A percentile compares a stretch with the other conserved stretches of the same genome.
Conservation (phyloP, 2,797 vertebrate genomes). For the Xenops minutus region DNA sequence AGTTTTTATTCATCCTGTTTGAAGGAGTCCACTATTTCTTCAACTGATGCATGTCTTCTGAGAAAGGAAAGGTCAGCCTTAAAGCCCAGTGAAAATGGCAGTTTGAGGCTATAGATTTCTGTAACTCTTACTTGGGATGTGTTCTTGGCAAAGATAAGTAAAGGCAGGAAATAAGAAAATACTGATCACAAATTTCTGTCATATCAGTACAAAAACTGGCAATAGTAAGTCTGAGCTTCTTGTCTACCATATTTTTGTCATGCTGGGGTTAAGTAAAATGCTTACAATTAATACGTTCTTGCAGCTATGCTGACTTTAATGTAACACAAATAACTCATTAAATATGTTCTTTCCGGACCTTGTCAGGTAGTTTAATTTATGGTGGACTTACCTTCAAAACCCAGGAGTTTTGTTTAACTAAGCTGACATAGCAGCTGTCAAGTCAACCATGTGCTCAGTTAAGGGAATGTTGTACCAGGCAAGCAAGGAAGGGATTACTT, state of each 20-base stretch:
- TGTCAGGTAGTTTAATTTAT: slow-evolving; percentile 11
- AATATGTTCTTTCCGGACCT: background rate
- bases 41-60: background rate
- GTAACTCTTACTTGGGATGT: background rate
- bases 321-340: background rate
- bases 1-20: background rate
- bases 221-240: background rate
- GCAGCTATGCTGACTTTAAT: background rate
- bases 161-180: background rate
- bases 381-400: slow-evolving; percentile 4
- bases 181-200: background rate
- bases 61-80: background rate
- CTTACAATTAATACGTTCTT: background rate
- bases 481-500: background rate
- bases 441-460: background rate
- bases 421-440: background rate
- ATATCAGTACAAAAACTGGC: background rate
- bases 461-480: background rate
- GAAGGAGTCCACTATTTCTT: background rate
- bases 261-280: background rate
- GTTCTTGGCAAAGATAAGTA: background rate
- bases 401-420: background rate
- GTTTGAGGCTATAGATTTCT: background rate
- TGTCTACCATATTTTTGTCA: background rate
- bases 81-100: background rate